phyloP scores from a whole-genome alignment of 2,797 vertebrate genomes.

The Lepidocolaptes lacrymiger region DNA sequence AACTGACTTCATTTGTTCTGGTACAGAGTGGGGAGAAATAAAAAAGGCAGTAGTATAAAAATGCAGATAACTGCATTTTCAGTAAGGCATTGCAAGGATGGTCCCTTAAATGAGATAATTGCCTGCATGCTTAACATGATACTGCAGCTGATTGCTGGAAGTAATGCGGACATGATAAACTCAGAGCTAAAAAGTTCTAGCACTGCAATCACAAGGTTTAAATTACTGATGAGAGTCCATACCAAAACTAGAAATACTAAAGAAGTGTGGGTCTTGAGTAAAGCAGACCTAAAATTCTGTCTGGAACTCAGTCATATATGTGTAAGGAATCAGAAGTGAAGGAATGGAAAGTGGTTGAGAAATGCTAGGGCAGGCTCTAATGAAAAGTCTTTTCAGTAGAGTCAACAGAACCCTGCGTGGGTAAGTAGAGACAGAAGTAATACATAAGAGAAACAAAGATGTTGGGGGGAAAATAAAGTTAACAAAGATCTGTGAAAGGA shows the following conservation, averaged over 20 bases:
- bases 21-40: neutral
- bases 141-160: slow-evolving; percentile 68
- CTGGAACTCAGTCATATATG: neutral
- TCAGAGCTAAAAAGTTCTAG: slow-evolving; percentile 59
- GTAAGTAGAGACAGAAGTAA: neutral
- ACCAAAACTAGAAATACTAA: neutral
- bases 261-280: neutral
- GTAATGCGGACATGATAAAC: slow-evolving; percentile 63
- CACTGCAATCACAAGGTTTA: slow-evolving; percentile 59
- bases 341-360: neutral
- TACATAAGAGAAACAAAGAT: neutral
- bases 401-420: neutral
- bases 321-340: slow-evolving; percentile 14
- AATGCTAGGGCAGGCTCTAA: neutral
- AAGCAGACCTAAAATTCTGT: slow-evolving; percentile 49
- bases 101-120: slow-evolving; percentile 16
- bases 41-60: neutral
- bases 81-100: slow-evolving; percentile 27
- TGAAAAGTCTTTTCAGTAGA: slow-evolving; percentile 15
- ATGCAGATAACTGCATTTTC: slow-evolving; percentile 30
- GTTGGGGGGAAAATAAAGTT: neutral
- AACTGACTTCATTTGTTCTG: slow-evolving; percentile 1
- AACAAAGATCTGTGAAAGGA: slow-evolving; percentile 40
- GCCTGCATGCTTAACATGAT: slow-evolving; percentile 63
- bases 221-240: slow-evolving; percentile 66